Evolutionary conservation across 2,797 vertebrate species (phyloP), one percentile per base, ranked within the genome.

Genomic region (Carduelis carduelis): DNA sequence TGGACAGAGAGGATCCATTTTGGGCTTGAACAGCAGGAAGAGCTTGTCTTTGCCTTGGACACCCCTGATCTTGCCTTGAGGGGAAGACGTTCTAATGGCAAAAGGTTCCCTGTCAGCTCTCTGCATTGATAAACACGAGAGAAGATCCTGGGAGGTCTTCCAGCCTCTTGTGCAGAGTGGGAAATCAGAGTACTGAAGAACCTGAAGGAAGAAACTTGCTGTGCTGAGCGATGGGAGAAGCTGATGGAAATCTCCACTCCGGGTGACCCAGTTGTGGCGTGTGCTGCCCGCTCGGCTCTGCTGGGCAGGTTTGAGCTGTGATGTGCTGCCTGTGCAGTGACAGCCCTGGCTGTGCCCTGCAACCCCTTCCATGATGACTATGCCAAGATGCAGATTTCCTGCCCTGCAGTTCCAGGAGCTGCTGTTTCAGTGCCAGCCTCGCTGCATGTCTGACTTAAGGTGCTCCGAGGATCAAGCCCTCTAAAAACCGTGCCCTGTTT

Each of bases 341-440:
- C 89, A 93, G 4, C 27, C 1, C 53, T 52, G 75, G 14, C 93
- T 77, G 68, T 82, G 82, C 86, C 88, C 86, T 87, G 64, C 63
- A 84, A 14, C 53, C 6, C 6, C 71, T 80, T 46, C 79, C 37
- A 0, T 11, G 68, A 46, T 34, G 22, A 92, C 68, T 14, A 47
- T 11, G 56, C 71, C 4, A 14, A 80, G 83, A 91, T 90, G 92
- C 72, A 85, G 83, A 83, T 95, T 87, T 47, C 22, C 37, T 90
- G 75, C 90, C 95, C 94, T 68, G 2, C 55, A 68, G 86, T 74
- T 71, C 57, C 70, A 30, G 87, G 59, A 88, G 70, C 85, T 72
- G 83, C 9, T 89, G 78, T 57, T 77, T 9, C 37, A 53, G 81
- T 90, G 94, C 78, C 81, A 44, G 75, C 1, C 1, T 82, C 8